phyloP scores from a whole-genome alignment of 2,113 vertebrate species.

The Silurus glanis region DNA sequence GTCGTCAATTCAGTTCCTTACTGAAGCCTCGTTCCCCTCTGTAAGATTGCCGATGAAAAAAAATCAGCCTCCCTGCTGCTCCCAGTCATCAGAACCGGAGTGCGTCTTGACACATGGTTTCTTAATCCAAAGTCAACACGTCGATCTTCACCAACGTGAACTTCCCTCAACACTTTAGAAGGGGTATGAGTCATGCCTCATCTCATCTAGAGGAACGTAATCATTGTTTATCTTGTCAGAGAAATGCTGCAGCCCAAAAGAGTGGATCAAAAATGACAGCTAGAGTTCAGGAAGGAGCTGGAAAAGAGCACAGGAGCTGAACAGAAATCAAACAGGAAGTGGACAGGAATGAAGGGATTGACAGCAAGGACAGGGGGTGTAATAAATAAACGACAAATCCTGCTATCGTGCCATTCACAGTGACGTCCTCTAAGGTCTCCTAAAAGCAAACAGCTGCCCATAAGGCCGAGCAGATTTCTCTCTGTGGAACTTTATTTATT shows the following conservation, averaged over 20 bases:
- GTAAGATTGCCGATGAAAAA: conserved; percentile 5
- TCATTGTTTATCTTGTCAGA: conserved; percentile 50
- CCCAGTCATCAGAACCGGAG: conserved; percentile 6
- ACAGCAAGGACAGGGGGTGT: conserved; percentile 4
- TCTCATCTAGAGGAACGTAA: conserved; percentile 49
- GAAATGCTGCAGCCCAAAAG: conserved; percentile 45
- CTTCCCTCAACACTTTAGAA: not conserved
- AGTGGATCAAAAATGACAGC: conserved; percentile 63
- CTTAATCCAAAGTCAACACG: conserved; percentile 20
- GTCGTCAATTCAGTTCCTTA: not conserved
- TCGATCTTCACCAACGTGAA: conserved; percentile 3
- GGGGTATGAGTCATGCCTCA: conserved; percentile 27
- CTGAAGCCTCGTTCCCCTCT: conserved; percentile 51
- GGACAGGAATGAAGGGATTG: conserved; percentile 18
- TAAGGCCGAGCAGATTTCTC: not conserved
- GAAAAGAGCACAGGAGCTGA: not conserved
- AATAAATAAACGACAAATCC: not conserved
- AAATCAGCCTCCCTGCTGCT: conserved; percentile 26
- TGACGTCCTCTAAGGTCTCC: not conserved
- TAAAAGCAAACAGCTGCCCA: not conserved
- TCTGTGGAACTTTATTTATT: not conserved
- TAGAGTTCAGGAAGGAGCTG: conserved; percentile 48
- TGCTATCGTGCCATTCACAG: not conserved
- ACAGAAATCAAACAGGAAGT: conserved; percentile 68
- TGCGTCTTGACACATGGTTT: conserved; percentile 1